Base-by-base conservation (phyloP, 2,113 vertebrate genomes). In the Pungitius pungitius region DNA sequence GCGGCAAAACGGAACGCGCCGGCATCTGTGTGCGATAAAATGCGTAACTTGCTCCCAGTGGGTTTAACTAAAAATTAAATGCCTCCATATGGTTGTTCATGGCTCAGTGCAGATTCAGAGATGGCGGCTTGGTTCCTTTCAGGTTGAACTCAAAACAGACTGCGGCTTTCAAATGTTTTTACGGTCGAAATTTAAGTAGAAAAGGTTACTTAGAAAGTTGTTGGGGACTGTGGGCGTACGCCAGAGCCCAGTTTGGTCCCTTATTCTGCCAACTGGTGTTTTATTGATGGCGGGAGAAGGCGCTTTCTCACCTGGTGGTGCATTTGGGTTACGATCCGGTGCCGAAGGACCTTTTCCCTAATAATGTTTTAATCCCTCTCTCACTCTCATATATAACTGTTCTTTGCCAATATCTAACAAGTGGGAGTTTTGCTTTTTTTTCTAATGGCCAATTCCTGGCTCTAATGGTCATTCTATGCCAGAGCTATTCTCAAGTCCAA, bases 21-120 rank as follows among this genome's bases (percentile, higher is more conserved):
- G n/a, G 59, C 63, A 71, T 79, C 69, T 80, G 81, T 47, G 20
- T 69, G 60, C 17, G 51, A 78, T 84, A 64, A 73, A 73, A 82
- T 6, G 45, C 1, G 7, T 24, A 30, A 77, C 56, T 65, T 30
- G 26, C 68, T 78, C 65, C 30, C 43, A 56, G 58, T 5, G 24
- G 39, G 69, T 78, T 80, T 69, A 33, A 63, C 47, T 64, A 57
- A 73, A 58, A 63, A 52, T 35, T 30, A 66, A 77, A 65, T n/a
- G n/a, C 37, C 60, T 78, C 69, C 86, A 80, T 83, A 80, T 78
- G 82, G 67, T n/a, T 47, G 80, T 64, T 85, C 59, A 70, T 69
- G 80, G 78, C 65, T 78, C 75, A 57, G 61, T 68, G 80, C 67
- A 57, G 55, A 78, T 77, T 75, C 51, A 58, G 61, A 80, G 75